Base-by-base conservation (phyloP, 2,113 vertebrate genomes). In the Sorex fumeus region DNA sequence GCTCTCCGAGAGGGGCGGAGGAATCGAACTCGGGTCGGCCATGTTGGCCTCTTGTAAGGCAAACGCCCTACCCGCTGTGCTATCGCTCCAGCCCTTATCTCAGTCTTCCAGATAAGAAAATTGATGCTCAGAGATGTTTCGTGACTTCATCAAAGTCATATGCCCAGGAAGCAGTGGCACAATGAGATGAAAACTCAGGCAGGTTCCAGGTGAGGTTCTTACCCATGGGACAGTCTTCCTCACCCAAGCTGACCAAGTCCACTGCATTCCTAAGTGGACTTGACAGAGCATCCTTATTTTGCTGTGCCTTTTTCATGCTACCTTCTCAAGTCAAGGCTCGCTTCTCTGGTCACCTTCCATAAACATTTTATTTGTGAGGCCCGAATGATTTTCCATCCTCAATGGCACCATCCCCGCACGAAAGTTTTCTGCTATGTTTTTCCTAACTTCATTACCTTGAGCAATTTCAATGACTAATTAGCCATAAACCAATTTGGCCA, bases 311-410 rank as follows among this genome's bases (percentile, higher is more conserved):
- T 79, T 72, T 67, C 69, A 81, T 40, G 40, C 34, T 62, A 28
- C 40, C 53, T 34, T 43, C n/a, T 80, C 43, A 86, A 71, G 12
- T n/a, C 30, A 76, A 93, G 53, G 67, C 32, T 19, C 69, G 21
- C 15, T 62, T 72, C 36, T 43, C 36, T 1, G 11, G 3, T 74
- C 53, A 84, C 21, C 83, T 27, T 34, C 57, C 62, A 92, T 66
- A 8, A 53, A 82, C 80, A 82, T 34, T 69, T 66, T 70, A 4
- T 74, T 72, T 81, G 91, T n/a, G 79, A 53, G 21, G 45, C 18
- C 60, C 77, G 94, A 69, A 47, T 5, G 30, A 62, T 81, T 87
- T 45, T 86, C 13, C n/a, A 74, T 50, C 60, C 77, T 94, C 27
- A 12, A 30, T 19, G 28, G 64, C 2, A 77, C 34, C 50, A 71